Evolutionary conservation across 2,888 invertebrate genomes (phyloP), one percentile per base, ranked within the genome.

Genomic region (Lepidochitona cinerea): DNA sequence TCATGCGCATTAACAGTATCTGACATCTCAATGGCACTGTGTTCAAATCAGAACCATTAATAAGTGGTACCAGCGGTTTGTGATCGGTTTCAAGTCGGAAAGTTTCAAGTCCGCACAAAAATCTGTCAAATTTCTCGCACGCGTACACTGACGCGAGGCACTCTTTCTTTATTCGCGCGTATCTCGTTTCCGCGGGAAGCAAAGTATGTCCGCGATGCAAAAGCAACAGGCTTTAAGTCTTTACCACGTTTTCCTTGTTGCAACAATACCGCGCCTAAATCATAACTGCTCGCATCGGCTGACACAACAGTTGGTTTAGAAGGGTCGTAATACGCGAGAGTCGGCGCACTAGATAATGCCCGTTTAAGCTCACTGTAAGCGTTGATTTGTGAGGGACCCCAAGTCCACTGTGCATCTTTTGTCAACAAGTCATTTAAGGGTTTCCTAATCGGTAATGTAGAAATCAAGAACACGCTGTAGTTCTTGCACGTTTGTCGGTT

Each of bases 91-190:
- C n/a, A 9, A 76, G 49, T 32, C n/a, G 37, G 67, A 71, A 74
- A n/a, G n/a, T n/a, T n/a, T n/a, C n/a, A 4, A 12, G 0, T 2
- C 32, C 41, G 41, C 41, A 41, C 41, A 41, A 18, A 41, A 12
- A 41, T 18, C 41, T 9, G 18, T 41, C 64, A 26, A 64, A 64
- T 12, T 64, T 64, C 65, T 88, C 85, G 9, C 84, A 81, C 5
- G 87, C 88, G 81, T 84, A 86, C 0, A 82, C 82, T 0, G 88
- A 49, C 36, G 69, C 64, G 12, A 64, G 64, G 32, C 64, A 64
- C 32, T 64, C 64, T 33, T 64, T 64, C 18, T 41, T 18, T 64
- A 64, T 32, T 64, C 32, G 64, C 5, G 64, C 32, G 32, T 64
- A 64, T 12, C 33, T 64, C 2, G 32, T 64, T 32, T 64, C 64